phyloP scores from a whole-genome alignment of 2,888 invertebrate genomes.

The Cordilura impudica region DNA sequence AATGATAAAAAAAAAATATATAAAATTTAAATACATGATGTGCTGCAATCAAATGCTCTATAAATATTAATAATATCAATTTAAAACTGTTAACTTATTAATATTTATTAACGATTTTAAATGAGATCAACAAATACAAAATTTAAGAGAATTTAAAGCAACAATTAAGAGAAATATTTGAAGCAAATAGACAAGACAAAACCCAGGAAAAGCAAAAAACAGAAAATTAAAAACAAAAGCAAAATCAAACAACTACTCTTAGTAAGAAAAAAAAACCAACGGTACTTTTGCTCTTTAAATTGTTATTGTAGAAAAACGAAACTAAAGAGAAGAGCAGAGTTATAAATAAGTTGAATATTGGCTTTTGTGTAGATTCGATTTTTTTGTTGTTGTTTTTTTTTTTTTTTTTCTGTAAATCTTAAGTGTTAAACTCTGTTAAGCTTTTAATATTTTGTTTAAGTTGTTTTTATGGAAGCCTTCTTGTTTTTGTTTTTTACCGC shows the following conservation, averaged over 20 bases:
- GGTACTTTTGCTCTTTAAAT: slow-evolving; percentile 53
- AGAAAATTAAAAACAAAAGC: not conserved
- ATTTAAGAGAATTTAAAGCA: too few relatives aligned
- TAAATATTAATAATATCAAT: slow-evolving; percentile 10
- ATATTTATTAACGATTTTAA: slow-evolving; percentile 28
- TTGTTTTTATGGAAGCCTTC: slow-evolving; percentile 8
- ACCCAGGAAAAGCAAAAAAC: not conserved
- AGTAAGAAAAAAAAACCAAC: slow-evolving; percentile 27
- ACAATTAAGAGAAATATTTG: not conserved
- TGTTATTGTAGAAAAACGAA: not conserved
- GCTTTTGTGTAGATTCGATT: not conserved
- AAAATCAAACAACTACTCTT: slow-evolving; percentile 1
- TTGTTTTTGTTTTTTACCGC: slow-evolving; percentile 9
- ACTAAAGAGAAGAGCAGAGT: not conserved
- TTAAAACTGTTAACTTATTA: slow-evolving; percentile 24
- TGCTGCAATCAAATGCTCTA: not conserved
- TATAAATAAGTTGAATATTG: too few relatives aligned
- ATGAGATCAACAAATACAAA: too few relatives aligned
- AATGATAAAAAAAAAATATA: not conserved
- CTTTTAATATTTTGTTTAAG: slow-evolving; percentile 17
- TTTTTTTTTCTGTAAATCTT: slow-evolving; percentile 8
- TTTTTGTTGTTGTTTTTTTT: not conserved
- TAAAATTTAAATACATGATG: slow-evolving; percentile 54
- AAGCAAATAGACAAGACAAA: not conserved
- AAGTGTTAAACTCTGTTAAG: slow-evolving; percentile 43